These are phyloP conservation scores for Rissa tridactyla DNA, from an alignment of 2,113 vertebrate species.

Conservation along the genomic window DNA sequence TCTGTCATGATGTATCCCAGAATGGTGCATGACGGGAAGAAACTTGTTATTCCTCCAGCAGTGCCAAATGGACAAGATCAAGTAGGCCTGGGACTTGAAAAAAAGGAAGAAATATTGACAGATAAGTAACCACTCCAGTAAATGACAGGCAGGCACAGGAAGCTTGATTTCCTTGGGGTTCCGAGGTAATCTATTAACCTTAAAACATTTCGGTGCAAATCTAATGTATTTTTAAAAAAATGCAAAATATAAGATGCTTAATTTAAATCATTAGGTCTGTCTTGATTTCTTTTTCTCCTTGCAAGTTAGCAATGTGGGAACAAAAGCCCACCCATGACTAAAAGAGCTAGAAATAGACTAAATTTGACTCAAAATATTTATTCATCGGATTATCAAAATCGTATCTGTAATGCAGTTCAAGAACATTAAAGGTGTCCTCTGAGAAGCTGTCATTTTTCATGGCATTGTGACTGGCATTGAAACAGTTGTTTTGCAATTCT, in stretches of 20 bases:
- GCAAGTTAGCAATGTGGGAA: not conserved
- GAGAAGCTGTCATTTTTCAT: constrained; percentile 26
- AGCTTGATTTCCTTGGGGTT: constrained; percentile 68
- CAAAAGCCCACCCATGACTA: not conserved
- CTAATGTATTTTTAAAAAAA: not conserved
- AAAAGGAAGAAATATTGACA: constrained; percentile 80
- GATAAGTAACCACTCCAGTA: constrained; percentile 77
- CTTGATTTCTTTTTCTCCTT: constrained; percentile 30
- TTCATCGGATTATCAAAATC: not conserved
- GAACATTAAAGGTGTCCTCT: constrained; percentile 27
- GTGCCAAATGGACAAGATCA: constrained; percentile 81
- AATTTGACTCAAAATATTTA: not conserved
- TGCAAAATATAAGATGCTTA: constrained; percentile 43
- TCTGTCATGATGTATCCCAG: constrained; percentile 82
- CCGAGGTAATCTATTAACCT: constrained; percentile 75
- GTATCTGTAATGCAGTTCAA: not conserved
- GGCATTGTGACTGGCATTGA: not conserved
- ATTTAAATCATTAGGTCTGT: constrained; percentile 62
- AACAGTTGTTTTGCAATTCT: not conserved
- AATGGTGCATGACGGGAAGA: constrained; percentile 80
- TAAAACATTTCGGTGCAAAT: constrained; percentile 62
- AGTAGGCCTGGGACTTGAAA: constrained; percentile 79
- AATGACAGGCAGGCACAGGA: constrained; percentile 74
- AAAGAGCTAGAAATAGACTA: not conserved
- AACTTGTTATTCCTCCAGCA: constrained; percentile 81